Conservation (phyloP, 2,797 vertebrate genomes). For the Microctenopoma lineatum region DNA sequence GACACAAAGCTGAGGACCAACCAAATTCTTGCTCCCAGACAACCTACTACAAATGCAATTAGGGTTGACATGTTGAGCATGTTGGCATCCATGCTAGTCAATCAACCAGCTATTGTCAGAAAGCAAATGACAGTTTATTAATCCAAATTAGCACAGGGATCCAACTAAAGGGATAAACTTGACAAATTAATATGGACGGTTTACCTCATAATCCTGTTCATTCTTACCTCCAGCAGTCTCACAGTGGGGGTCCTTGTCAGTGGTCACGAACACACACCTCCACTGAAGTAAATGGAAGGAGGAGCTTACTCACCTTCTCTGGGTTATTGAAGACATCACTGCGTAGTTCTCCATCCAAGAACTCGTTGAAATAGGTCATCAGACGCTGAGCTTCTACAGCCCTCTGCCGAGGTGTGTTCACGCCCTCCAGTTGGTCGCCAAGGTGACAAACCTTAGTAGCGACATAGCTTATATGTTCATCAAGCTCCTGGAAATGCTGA, state of each 20-base stretch:
- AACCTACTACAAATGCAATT: slow-evolving; percentile 76
- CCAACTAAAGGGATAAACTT: slow-evolving; percentile 81
- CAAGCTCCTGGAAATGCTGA: slow-evolving; percentile 98
- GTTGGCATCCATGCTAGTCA: slow-evolving; percentile 79
- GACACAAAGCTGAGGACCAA: slow-evolving; percentile 62
- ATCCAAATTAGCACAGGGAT: slow-evolving; percentile 81
- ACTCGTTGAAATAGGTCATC: slow-evolving; percentile 99
- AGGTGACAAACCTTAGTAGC: slow-evolving; percentile 99
- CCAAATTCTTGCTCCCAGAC: slow-evolving; percentile 60
- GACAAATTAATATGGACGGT: slow-evolving; percentile 78
- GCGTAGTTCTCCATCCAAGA: slow-evolving; percentile 98
- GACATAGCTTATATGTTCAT: slow-evolving; percentile 99
- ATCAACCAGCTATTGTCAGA: slow-evolving; percentile 77
- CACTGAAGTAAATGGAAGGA: slow-evolving; percentile 22
- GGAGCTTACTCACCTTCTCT: slow-evolving; percentile 87
- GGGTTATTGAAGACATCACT: slow-evolving; percentile 99
- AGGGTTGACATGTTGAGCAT: slow-evolving; percentile 73
- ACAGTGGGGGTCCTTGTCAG: slow-evolving; percentile 54
- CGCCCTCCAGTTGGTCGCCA: slow-evolving; percentile 97
- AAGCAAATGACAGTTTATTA: slow-evolving; percentile 78
- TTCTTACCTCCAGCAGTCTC: slow-evolving; percentile 76
- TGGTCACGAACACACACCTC: slow-evolving; percentile 46
- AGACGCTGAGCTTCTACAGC: slow-evolving; percentile 98
- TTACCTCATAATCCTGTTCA: slow-evolving; percentile 78
- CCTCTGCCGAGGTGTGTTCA: slow-evolving; percentile 98